Conservation (phyloP, 1,140 invertebrate genomes). For the Eupristina koningsbergeri region DNA sequence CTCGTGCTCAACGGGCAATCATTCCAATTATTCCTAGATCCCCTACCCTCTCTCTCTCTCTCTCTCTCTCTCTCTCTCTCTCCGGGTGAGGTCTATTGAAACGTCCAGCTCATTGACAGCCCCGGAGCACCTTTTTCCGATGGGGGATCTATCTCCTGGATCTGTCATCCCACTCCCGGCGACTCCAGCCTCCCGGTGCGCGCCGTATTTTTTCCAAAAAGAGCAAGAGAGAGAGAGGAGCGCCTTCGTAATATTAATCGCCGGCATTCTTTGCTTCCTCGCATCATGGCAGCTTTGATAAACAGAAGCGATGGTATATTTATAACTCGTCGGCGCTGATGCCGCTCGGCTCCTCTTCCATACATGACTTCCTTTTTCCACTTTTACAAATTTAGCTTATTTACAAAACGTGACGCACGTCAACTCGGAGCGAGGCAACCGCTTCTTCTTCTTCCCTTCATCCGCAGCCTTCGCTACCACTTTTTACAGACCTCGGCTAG, state of each 20-base stretch:
- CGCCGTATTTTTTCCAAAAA: no score
- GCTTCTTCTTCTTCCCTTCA: no score
- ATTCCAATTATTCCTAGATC: no score
- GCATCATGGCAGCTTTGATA: background rate
- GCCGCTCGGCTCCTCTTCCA: background rate
- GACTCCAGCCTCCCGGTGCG: no score
- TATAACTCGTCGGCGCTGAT: background rate
- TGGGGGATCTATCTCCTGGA: no score
- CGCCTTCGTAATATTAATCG: slow-evolving; percentile 6
- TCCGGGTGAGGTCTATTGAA: background rate
- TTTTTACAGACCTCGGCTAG: background rate
- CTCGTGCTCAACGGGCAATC: no score
- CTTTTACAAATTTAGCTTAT: background rate
- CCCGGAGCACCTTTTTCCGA: background rate
- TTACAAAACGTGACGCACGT: background rate
- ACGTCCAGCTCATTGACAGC: background rate
- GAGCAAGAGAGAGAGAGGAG: background rate
- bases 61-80: no score
- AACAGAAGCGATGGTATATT: slow-evolving; percentile 9
- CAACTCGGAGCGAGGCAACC: background rate
- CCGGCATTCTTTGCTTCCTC: background rate
- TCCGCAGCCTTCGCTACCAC: background rate
- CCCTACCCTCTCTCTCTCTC: no score
- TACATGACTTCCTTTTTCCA: background rate
- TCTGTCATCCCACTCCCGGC: no score